Base-by-base conservation (phyloP, 2,113 vertebrate genomes). In the Gymnorhina tibicen region DNA sequence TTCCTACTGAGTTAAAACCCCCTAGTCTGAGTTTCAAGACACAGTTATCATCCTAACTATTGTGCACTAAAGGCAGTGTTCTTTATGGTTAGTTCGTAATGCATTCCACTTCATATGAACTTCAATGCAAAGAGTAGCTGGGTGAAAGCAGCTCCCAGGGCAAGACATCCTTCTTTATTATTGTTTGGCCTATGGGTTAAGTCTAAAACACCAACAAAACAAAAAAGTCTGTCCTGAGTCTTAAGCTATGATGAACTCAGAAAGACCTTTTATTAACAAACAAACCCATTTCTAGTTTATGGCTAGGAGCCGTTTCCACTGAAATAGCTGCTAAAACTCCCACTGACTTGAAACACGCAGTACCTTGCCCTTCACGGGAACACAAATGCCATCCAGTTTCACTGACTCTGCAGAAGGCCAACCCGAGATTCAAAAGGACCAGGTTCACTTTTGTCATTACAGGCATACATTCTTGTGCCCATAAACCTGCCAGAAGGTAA, bases 321-420 rank as follows among this genome's bases (percentile, higher is more conserved):
- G 44, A 89, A 85, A 72, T 37, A 75, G 39, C 14, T 63, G 53
- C 32, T 77, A 56, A 85, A 91, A 67, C 7, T 62, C 20, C 41
- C 0, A 0, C 33, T 58, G 50, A 47, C 18, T 47, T 77, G n/a
- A 92, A 84, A 74, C 2, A 1, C 21, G 19, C 10, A 7, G 2
- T 18, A 46, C 37, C 59, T 84, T 84, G 55, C 30, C 30, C 32
- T 44, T 64, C 18, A 17, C 3, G 46, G 56, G 24, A 80, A 53
- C 17, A 60, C 5, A 89, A 84, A 47, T n/a, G 6, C 10, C n/a
- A 60, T 9, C 8, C 32, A 64, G 8, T 53, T 87, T 70, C 52
- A 41, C 9, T 35, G 21, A 59, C 13, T 52, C 27, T 46, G 2
- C 32, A 9, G 59, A 75, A 85, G 50, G 16, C 20, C 33, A 80